Evolutionary conservation across 2,888 invertebrate genomes (phyloP), one percentile per base, ranked within the genome.

Genomic region (Hyalella azteca): DNA sequence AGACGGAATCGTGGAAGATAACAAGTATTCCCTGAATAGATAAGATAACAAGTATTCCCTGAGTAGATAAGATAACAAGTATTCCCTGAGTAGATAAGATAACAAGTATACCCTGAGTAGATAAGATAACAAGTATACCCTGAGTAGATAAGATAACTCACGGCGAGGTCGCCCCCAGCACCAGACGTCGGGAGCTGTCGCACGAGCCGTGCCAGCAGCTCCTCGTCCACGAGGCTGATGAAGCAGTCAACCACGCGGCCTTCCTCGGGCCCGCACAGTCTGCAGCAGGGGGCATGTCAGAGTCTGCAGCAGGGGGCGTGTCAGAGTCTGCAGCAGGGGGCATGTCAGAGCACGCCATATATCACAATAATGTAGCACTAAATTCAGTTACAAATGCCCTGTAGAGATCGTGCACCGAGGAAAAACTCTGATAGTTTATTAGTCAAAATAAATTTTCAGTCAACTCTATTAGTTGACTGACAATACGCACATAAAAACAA

Each of bases 141-240:
- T 4, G n/a, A 4, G 54, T 1, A n/a, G 22, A 3, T 11, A n/a
- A 19, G 66, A 5, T 13, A 32, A 36, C 66, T 66, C 66, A 66
- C 66, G 19, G 36, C 19, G 29, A 66, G 66, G 36, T 7, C 9
- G 66, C 5, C 36, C 7, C 11, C 15, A 54, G 59, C 1, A 29
- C 13, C 29, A 59, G 59, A 9, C 59, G 59, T 2, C 39, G 9
- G 66, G 15, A 66, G 66, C 0, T 36, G 66, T 39, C 36, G 39
- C 39, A 66, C 36, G 22, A 45, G 75, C 11, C 29, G 41, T 26
- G 40, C 45, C 26, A 73, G 73, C 41, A 39, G 39, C 73, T 73
- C 73, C 22, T 73, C 73, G 39, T 73, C 73, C n/a, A 73, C 73
- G 22, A 39, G n/a, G 22, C 40, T 22, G n/a, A 73, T 73, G 73